phyloP scores from a whole-genome alignment of 2,797 vertebrate genomes.

The Cyclura pinguis region DNA sequence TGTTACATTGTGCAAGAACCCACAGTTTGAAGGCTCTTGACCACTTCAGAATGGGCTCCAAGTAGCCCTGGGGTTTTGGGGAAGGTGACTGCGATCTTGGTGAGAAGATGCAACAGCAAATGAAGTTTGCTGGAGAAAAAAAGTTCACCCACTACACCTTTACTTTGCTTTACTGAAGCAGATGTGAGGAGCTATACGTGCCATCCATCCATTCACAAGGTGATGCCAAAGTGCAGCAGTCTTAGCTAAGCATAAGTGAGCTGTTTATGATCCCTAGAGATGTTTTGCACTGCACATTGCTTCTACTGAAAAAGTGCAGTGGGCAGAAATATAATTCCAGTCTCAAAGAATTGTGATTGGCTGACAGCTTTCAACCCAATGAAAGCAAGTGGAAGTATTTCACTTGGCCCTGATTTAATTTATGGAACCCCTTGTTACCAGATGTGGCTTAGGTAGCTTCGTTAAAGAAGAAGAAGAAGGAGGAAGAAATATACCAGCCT shows the following conservation, averaged over 20 bases:
- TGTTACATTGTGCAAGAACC: not conserved
- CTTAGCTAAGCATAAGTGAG: not conserved
- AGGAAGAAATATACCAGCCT: not conserved
- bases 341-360: too few relatives aligned
- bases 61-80: not conserved
- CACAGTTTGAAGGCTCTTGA: not conserved
- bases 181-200: not conserved
- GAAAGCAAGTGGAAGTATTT: not conserved
- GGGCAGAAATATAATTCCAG: not conserved
- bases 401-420: not conserved
- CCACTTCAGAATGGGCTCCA: not conserved
- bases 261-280: too few relatives aligned
- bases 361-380: not conserved
- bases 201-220: not conserved
- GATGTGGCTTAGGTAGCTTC: not conserved
- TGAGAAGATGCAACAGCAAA: not conserved
- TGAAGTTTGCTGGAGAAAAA: not conserved
- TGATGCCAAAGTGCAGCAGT: not conserved
- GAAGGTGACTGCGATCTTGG: too few relatives aligned
- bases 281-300: not conserved
- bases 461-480: not conserved
- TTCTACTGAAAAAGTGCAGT: not conserved
- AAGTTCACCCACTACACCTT: too few relatives aligned
- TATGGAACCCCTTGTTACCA: not conserved
- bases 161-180: not conserved